Conservation (phyloP, 1,140 invertebrate species). For the Coptotermes formosanus region DNA sequence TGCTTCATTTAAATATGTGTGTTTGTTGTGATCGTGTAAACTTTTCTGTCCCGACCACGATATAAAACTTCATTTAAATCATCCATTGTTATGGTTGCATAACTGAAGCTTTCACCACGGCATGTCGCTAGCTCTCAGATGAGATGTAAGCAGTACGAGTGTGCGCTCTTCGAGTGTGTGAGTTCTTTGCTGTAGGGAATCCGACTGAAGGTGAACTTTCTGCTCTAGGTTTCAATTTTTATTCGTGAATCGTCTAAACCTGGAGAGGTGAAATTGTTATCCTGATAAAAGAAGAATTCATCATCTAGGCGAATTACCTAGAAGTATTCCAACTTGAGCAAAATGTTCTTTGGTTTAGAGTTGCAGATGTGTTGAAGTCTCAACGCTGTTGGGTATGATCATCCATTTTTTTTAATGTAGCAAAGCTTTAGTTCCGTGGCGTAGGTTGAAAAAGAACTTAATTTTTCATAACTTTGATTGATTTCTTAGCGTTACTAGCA, state of each 20-base stretch:
- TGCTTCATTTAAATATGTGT: too few species aligned
- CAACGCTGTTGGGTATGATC: slow-evolving; percentile 31
- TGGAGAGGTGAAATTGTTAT: neutral
- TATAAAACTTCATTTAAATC: neutral
- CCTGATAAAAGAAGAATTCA: neutral
- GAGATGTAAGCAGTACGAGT: neutral
- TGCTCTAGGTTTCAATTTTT: neutral
- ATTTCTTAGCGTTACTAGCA: neutral
- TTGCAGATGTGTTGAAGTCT: slow-evolving; percentile 22
- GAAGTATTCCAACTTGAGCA: neutral
- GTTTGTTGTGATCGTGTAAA: too few species aligned
- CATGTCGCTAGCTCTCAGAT: neutral
- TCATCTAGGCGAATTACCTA: neutral
- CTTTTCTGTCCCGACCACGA: too few species aligned
- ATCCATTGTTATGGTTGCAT: neutral
- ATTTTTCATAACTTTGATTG: neutral
- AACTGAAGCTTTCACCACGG: neutral
- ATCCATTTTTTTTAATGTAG: slow-evolving; percentile 31
- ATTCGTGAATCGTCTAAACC: neutral
- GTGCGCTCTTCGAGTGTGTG: neutral
- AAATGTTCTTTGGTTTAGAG: neutral
- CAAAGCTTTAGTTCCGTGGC: slow-evolving; percentile 12
- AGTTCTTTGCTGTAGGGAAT: neutral
- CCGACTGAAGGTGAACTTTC: neutral
- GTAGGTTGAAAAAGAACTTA: neutral